Evolutionary conservation across 2,113 vertebrate species (phyloP).

Genomic region (Callaeas wilsoni): DNA sequence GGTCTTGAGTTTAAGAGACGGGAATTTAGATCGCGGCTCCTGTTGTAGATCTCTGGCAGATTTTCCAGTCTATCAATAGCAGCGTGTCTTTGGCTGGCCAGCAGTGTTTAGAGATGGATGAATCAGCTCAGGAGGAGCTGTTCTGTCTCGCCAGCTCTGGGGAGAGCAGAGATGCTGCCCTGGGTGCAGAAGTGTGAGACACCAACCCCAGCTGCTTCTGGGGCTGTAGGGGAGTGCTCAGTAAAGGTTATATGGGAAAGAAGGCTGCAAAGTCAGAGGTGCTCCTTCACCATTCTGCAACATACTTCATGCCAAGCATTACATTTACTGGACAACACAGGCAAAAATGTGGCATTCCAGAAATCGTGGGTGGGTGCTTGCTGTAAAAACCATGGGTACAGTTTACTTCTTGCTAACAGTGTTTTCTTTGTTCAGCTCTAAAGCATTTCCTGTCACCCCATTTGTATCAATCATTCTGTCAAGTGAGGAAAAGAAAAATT

Average conservation of each 20-base stretch:
- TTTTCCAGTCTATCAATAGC: background rate
- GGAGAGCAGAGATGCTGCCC: background rate
- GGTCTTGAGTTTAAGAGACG: background rate
- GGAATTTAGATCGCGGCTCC: background rate
- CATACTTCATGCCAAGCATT: background rate
- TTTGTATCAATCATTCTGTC: conserved; percentile 5
- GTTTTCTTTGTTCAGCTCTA: conserved; percentile 2
- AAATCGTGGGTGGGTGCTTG: background rate
- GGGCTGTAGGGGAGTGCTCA: background rate
- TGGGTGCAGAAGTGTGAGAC: background rate
- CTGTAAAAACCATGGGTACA: background rate
- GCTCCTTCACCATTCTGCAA: background rate
- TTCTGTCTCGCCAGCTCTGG: background rate
- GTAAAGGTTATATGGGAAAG: background rate
- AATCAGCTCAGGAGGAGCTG: background rate
- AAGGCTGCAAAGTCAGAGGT: background rate
- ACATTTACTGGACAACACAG: background rate
- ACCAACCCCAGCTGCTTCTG: background rate
- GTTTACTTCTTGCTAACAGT: conserved; percentile 18
- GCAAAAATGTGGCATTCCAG: background rate
- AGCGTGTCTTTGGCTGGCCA: background rate
- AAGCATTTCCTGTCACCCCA: background rate
- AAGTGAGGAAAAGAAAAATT: background rate
- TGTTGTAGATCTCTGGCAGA: background rate
- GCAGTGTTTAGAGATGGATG: background rate